phyloP scores from a whole-genome alignment of 2,113 vertebrate species.

The Odocoileus virginianus region DNA sequence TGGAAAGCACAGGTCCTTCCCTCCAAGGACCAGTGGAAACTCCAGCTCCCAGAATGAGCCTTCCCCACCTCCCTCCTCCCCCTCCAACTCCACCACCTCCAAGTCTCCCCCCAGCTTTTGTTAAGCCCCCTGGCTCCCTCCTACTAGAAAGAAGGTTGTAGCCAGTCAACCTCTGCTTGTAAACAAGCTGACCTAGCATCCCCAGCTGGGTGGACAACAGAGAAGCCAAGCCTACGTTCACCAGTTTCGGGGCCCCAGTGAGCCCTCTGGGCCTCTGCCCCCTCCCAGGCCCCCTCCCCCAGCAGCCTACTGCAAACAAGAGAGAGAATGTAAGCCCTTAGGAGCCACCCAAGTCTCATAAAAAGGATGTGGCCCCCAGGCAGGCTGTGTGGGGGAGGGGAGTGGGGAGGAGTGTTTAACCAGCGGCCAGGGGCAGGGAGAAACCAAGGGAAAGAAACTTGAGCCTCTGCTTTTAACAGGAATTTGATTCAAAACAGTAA shows the following conservation, averaged over 20 bases:
- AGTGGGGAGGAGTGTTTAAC: background rate
- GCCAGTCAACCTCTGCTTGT: background rate
- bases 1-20: background rate
- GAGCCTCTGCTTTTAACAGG: background rate
- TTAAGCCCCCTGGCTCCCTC: background rate
- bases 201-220: background rate
- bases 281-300: background rate
- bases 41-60: background rate
- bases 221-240: background rate
- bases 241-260: fast-evolving
- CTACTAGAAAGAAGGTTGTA: background rate
- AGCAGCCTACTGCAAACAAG: background rate
- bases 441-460: background rate
- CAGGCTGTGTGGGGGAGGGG: too few relatives aligned
- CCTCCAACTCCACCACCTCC: too few relatives aligned
- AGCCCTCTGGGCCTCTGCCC: background rate
- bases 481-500: background rate
- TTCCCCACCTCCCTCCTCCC: too few relatives aligned
- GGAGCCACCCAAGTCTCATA: background rate
- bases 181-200: background rate
- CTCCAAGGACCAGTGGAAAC: background rate
- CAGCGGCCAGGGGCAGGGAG: background rate
- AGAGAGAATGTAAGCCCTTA: background rate
- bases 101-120: background rate
- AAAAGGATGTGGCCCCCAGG: fast-evolving